These are phyloP conservation scores for Malurus cyaneus DNA, from an alignment of 2,113 vertebrate genomes.

Conservation along the genomic window DNA sequence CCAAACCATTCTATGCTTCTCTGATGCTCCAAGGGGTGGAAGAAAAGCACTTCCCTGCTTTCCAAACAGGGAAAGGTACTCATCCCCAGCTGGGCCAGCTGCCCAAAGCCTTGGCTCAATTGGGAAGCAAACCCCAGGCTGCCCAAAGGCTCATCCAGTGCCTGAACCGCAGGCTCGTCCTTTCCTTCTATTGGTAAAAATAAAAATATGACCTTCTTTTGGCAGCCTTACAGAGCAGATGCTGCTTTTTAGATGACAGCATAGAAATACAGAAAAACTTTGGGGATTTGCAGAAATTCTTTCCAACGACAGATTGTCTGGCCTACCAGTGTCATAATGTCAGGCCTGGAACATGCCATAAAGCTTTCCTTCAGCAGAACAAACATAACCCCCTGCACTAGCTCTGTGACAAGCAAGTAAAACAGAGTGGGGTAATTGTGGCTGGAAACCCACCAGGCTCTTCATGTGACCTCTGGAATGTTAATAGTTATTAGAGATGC, in stretches of 20 bases:
- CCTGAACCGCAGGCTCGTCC: conserved; percentile 30
- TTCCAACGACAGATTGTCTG: conserved; percentile 71
- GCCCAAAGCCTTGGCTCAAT: not conserved
- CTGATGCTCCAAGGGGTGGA: not conserved
- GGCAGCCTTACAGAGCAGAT: conserved; percentile 74
- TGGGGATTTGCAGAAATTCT: conserved; percentile 71
- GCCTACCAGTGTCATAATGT: conserved; percentile 69
- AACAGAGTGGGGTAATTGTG: conserved; percentile 23
- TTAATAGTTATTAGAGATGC: conserved; percentile 48
- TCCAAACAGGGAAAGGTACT: not conserved
- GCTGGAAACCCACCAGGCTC: conserved; percentile 57
- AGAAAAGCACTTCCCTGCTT: not conserved
- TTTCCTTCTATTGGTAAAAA: conserved; percentile 73
- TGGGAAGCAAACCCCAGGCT: not conserved
- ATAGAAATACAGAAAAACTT: conserved; percentile 71
- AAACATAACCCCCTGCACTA: conserved; percentile 57
- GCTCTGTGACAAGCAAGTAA: conserved; percentile 48
- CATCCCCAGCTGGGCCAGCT: not conserved
- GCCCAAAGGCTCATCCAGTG: not conserved
- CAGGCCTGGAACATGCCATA: conserved; percentile 70
- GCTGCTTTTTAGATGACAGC: conserved; percentile 74
- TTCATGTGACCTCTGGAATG: conserved; percentile 33
- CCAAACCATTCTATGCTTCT: not conserved
- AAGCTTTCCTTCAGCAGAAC: conserved; percentile 63
- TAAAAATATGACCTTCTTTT: conserved; percentile 75